A percentile compares a stretch with the other conserved stretches of the same genome.
Evolutionary conservation across 2,113 vertebrate species (phyloP).

Genomic region (Ranitomeya imitator): DNA sequence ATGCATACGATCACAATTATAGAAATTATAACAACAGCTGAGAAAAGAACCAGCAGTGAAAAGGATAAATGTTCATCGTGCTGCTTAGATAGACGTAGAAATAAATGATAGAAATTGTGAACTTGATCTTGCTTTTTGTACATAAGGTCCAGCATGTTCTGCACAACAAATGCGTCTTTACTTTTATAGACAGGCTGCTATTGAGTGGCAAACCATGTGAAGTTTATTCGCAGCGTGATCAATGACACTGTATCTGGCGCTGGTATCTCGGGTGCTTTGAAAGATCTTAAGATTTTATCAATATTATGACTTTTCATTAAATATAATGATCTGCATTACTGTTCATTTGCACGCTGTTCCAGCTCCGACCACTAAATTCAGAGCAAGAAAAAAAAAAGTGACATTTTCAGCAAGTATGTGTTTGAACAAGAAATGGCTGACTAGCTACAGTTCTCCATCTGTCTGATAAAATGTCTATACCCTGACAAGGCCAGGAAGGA

Average conservation of each 20-base stretch:
- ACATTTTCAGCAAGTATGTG: neutral
- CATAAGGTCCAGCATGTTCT: neutral
- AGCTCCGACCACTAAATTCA: slow-evolving; percentile 27
- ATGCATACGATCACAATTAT: no score
- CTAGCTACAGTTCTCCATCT: neutral
- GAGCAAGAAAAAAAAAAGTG: slow-evolving; percentile 32
- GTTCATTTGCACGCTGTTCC: slow-evolving; percentile 42
- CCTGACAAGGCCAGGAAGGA: neutral
- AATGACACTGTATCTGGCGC: slow-evolving; percentile 18
- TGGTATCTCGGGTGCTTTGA: neutral
- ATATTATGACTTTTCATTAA: slow-evolving; percentile 52
- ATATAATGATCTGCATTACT: slow-evolving; percentile 53
- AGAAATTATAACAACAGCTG: no score
- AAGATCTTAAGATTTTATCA: slow-evolving; percentile 29
- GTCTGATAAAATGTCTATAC: neutral
- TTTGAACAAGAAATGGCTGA: neutral
- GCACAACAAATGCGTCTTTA: neutral
- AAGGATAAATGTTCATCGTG: no score
- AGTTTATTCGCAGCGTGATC: neutral
- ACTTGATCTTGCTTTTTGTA: no score
- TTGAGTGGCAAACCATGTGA: no score
- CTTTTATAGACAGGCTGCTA: neutral
- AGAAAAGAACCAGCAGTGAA: no score
- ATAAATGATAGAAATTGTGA: no score
- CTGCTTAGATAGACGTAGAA: no score